Evolutionary conservation across 23 tunicate species (phyloP).

Genomic region (Halocynthia roretzi): DNA sequence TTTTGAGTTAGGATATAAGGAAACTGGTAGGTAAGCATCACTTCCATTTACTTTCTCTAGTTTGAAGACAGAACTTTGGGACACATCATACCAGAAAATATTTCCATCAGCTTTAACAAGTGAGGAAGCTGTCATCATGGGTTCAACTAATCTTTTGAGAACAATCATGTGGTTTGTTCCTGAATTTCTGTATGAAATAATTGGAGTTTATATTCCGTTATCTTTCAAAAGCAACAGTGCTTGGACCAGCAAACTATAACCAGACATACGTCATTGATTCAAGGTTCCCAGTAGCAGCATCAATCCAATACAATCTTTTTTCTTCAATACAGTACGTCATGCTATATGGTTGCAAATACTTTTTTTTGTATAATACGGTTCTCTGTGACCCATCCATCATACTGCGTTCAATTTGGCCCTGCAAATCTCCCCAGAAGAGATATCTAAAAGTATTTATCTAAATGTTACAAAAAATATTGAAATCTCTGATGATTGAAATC

Average conservation of each 20-base stretch:
- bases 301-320: conserved; percentile 55
- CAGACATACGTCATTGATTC: conserved; percentile 25
- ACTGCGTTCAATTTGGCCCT: conserved; percentile 52
- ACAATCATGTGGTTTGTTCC: background rate
- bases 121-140: conserved; percentile 4
- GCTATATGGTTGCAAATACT: conserved; percentile 20
- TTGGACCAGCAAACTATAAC: background rate
- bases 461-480: background rate
- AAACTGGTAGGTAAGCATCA: background rate
- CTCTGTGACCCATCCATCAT: conserved; percentile 53
- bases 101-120: conserved; percentile 1
- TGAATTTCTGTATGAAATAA: background rate
- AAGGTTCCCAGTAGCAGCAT: conserved; percentile 26
- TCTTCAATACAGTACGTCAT: conserved; percentile 29
- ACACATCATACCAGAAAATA: conserved; percentile 13
- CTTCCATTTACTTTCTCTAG: conserved; percentile 5
- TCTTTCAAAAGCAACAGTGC: background rate
- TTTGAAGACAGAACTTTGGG: conserved; percentile 2
- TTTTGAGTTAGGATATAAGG: background rate
- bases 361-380: conserved; percentile 36
- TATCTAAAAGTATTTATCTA: conserved; percentile 16
- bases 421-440: conserved; percentile 72
- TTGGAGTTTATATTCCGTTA: background rate
- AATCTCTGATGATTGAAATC: background rate
- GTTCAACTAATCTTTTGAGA: background rate